These are phyloP conservation scores for Pollicipes pollicipes DNA, from an alignment of 1,140 invertebrate genomes.

Conservation along the genomic window DNA sequence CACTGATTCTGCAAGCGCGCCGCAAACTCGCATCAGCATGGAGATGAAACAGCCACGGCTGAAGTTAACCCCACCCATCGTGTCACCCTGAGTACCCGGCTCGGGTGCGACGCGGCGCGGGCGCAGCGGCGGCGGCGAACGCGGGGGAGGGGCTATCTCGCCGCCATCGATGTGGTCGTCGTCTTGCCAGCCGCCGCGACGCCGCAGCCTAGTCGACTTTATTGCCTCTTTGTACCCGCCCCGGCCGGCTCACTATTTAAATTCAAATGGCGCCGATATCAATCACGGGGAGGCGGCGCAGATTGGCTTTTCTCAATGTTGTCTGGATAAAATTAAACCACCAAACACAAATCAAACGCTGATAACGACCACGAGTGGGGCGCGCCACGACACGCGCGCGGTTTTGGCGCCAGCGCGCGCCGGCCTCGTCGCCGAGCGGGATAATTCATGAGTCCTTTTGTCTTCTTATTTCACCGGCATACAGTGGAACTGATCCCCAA, in stretches of 20 bases:
- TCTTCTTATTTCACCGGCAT: neutral
- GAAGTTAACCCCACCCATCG: neutral
- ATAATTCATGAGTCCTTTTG: constrained; percentile 2
- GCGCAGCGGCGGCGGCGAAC: no score
- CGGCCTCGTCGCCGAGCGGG: neutral
- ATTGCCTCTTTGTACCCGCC: neutral
- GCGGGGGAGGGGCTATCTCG: no score
- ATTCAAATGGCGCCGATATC: neutral
- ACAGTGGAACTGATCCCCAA: neutral
- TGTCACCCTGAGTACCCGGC: neutral
- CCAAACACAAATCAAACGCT: neutral
- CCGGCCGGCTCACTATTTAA: neutral
- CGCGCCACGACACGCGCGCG: no score
- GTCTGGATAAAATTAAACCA: neutral
- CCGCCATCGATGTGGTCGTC: neutral
- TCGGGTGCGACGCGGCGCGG: neutral
- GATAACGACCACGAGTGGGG: neutral
- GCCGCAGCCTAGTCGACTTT: no score
- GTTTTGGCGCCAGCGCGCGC: no score
- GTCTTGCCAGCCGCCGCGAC: neutral
- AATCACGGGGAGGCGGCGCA: neutral
- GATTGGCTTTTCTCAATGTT: neutral
- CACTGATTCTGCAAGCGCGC: neutral
- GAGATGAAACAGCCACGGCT: neutral
- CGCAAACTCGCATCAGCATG: neutral